Base-by-base conservation (phyloP, 1,140 invertebrate genomes). In the Brachionus asplanchnoidis region DNA sequence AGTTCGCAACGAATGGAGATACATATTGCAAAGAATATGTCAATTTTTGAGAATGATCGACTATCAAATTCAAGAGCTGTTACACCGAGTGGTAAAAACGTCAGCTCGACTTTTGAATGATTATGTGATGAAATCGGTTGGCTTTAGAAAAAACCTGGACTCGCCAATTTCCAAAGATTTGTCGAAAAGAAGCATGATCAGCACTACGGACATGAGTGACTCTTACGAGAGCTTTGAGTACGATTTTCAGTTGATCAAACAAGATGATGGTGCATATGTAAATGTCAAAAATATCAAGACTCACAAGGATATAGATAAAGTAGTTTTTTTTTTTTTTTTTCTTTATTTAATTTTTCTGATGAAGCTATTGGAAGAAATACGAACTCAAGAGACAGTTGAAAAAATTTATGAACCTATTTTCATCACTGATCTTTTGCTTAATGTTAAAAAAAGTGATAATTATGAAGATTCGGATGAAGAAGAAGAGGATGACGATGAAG, bases 1-100 rank as follows among this genome's bases (percentile, higher is more conserved):
- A 14, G 87, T 89, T 84, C 88, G 89, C 68, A 87, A 88, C 9
- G 88, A 89, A 82, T 89, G 88, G 89, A 85, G 89, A n/a, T 88
- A 88, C 85, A 88, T 89, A 46, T 84, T 89, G 14, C 85, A 86
- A 6, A 85, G 89, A 14, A 85, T 90, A 70, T 85, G 88, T 7
- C 86, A 87, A 36, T 90, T 90, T 85, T 86, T 89, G 26, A 85
- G 86, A 68, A 86, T 86, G 17, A 85, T 90, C 8, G 89, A 89
- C 80, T 88, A 88, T 85, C 80, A 88, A 9, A 84, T 89, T 17
- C 85, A 88, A 70, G 89, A 90, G 70, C 86, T 90, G 86, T 86
- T 90, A 60, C 84, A 88, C 11, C 85, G 87, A 60, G 85, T 90
- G 11, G 89, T 90, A 8, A 86, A 87, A 23, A 88, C 88, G 23